Percentiles rank a stretch among this genome's conserved stretches.
phyloP scores from a whole-genome alignment of 2,888 invertebrate genomes.

The Nyleta sp. region DNA sequence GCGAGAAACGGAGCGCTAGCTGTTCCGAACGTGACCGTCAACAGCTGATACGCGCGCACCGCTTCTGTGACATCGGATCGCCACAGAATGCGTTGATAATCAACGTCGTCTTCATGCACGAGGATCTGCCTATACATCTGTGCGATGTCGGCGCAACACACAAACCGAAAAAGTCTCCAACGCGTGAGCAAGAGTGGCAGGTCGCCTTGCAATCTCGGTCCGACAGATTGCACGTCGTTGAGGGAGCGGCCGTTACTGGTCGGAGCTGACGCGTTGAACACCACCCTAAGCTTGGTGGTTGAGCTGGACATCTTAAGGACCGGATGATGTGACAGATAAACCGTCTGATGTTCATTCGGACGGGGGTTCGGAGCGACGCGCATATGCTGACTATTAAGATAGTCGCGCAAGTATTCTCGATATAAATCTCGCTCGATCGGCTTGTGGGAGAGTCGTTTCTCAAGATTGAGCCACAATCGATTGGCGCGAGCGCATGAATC shows the following conservation, averaged over 20 bases:
- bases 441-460: not conserved
- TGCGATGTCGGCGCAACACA: constrained; percentile 67
- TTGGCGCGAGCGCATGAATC: not conserved
- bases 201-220: constrained; percentile 61
- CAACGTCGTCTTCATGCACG: constrained; percentile 46
- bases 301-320: constrained; percentile 63
- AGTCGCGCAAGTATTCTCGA: not conserved
- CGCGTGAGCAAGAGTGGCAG: constrained; percentile 23
- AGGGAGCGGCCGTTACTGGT: constrained; percentile 59
- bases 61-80: constrained; percentile 7
- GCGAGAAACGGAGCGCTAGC: constrained; percentile 40
- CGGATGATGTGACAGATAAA: constrained; percentile 70
- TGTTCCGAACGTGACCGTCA: constrained; percentile 38
- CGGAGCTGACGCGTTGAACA: constrained; percentile 66
- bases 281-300: constrained; percentile 64
- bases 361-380: not conserved
- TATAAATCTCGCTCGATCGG: not conserved
- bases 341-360: not conserved
- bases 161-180: constrained; percentile 41
- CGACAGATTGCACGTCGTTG: constrained; percentile 67
- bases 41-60: constrained; percentile 26
- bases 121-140: constrained; percentile 71
- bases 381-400: not conserved
- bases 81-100: constrained; percentile 71
- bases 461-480: not conserved